These are phyloP conservation scores for Pangasius djambal DNA, from an alignment of 2,797 vertebrate species.

Conservation along the genomic window DNA sequence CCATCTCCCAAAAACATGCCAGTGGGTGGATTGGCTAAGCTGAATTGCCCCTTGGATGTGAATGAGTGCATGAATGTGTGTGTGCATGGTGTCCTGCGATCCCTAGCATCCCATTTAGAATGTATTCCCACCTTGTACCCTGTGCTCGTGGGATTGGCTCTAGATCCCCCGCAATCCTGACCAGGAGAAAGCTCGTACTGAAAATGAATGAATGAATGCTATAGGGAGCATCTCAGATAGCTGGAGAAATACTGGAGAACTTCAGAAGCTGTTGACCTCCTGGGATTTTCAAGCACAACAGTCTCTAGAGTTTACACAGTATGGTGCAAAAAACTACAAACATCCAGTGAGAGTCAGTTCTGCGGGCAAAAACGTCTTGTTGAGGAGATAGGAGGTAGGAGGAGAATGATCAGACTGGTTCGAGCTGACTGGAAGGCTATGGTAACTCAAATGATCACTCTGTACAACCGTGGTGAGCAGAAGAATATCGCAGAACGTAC, in stretches of 20 bases:
- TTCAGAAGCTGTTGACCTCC: not conserved
- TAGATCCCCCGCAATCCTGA: not conserved
- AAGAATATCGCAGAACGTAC: not conserved
- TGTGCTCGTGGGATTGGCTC: not conserved
- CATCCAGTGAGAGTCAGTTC: not conserved
- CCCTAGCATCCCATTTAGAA: not conserved
- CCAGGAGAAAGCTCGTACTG: not conserved
- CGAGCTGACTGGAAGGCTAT: not conserved
- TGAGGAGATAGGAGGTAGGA: not conserved
- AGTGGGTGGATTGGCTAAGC: not conserved
- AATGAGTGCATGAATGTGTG: not conserved
- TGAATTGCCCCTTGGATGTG: not conserved
- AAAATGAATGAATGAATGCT: not conserved
- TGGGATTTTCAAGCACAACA: not conserved
- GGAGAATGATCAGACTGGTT: not conserved
- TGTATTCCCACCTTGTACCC: not conserved
- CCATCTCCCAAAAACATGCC: not conserved
- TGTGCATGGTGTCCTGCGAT: not conserved
- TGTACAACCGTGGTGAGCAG: not conserved
- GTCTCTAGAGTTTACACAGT: not conserved
- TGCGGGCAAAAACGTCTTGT: not conserved
- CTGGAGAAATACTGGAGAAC: not conserved
- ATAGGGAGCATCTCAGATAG: not conserved
- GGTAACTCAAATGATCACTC: not conserved
- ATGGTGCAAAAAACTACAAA: not conserved